These are phyloP conservation scores for Drosophila tsacasi DNA, from an alignment of 1,140 invertebrate genomes.

Conservation along the genomic window DNA sequence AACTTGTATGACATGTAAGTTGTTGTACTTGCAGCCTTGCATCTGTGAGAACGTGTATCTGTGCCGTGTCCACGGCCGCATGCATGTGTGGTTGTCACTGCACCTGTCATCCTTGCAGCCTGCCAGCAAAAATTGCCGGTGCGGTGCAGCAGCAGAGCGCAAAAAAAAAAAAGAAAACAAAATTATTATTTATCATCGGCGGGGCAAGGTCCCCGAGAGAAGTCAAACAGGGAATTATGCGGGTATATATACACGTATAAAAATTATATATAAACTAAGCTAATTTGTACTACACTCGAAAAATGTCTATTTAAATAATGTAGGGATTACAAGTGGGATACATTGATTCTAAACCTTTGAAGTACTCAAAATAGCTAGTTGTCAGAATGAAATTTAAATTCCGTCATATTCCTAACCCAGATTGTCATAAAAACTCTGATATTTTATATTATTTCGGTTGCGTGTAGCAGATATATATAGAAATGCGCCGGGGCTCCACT, in stretches of 20 bases:
- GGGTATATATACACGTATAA: slow-evolving; percentile 19
- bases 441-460: slow-evolving; percentile 5
- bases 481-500: slow-evolving; percentile 54
- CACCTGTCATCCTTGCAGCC: slow-evolving; percentile 77
- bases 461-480: slow-evolving; percentile 9
- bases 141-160: slow-evolving; percentile 10
- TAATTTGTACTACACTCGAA: not conserved
- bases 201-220: slow-evolving; percentile 50
- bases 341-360: not conserved
- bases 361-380: not conserved
- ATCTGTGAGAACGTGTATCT: slow-evolving; percentile 41
- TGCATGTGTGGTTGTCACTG: slow-evolving; percentile 75
- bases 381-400: not conserved
- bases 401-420: too few relatives aligned
- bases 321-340: accelerated
- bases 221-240: slow-evolving; percentile 44
- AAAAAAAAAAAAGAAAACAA: slow-evolving; percentile 25
- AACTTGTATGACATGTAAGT: slow-evolving; percentile 78
- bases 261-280: not conserved
- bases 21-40: slow-evolving; percentile 45
- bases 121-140: slow-evolving; percentile 38
- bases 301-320: not conserved
- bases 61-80: slow-evolving; percentile 21
- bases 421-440: not conserved
- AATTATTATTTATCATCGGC: slow-evolving; percentile 77